Base-by-base conservation (phyloP, 2,797 vertebrate genomes). In the Poeciliopsis presidionis region DNA sequence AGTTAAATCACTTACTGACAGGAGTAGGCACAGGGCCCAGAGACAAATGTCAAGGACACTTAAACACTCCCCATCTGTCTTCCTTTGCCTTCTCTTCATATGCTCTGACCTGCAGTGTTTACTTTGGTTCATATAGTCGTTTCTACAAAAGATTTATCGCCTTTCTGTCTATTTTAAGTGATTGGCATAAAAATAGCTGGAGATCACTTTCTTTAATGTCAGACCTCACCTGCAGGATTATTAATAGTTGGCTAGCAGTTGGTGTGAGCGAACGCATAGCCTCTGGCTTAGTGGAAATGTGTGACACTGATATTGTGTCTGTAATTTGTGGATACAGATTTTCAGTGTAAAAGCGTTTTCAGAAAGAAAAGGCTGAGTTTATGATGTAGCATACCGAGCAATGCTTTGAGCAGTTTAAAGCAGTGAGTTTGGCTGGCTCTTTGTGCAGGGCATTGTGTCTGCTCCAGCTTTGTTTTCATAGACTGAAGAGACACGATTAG, bases 11-110 rank as follows among this genome's bases (percentile, higher is more conserved):
- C 81, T 77, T 80, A 73, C 81, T 85, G 91, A 89, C 89, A 87
- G 85, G 81, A 86, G 82, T 61, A 85, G 82, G 85, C 89, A 89
- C 82, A 77, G 82, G 74, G 81, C 88, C 86, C 81, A 89, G 86
- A 91, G 82, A 94, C 88, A 81, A 86, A 91, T 92, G 92, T 92
- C 91, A 91, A 91, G 86, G 88, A 87, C 81, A 85, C 88, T 91
- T 87, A 85, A 81, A 90, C 82, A 77, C 79, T 86, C 65, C 84
- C 59, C 61, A 11, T 55, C 57, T 78, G 43, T 77, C 69, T 85
- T 46, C 70, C 20, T 71, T 53, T 53, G 45, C 46, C 78, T 67
- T 45, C n/a, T 69, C 80, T 81, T 78, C 78, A 85, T 72, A 78
- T 20, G 72, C 20, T 78, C 57, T 82, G 80, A 85, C 85, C 84